Percentiles rank a stretch among this genome's conserved stretches.
Conservation (phyloP, 2,113 vertebrate genomes). For the Candoia aspera region DNA sequence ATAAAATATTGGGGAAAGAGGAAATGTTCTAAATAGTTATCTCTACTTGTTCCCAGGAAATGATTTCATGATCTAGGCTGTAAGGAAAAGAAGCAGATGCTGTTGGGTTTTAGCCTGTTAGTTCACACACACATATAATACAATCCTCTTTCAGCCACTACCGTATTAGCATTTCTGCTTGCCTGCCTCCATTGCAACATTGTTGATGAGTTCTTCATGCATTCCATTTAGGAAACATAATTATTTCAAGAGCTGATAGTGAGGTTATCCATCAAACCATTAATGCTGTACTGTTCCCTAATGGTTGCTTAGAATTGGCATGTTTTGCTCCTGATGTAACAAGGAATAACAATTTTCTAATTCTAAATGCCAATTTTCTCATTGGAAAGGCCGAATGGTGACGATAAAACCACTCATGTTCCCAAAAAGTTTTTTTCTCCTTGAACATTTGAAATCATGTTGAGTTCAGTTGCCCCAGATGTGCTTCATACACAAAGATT, state of each 20-base stretch:
- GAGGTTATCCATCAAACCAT: slow-evolving; percentile 54
- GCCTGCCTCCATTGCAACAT: not conserved
- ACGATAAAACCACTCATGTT: not conserved
- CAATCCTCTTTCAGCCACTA: not conserved
- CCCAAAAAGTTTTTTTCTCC: not conserved
- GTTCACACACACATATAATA: not conserved
- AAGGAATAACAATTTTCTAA: slow-evolving; percentile 32
- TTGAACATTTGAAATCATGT: not conserved
- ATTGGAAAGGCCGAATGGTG: not conserved
- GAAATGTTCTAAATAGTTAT: not conserved
- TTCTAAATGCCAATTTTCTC: not conserved
- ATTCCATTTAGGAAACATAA: slow-evolving; percentile 53
- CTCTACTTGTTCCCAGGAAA: not conserved
- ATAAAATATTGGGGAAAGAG: not conserved
- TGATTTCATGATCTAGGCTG: fast-evolving
- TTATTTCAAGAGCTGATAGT: slow-evolving; percentile 61
- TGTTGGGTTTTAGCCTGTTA: not conserved
- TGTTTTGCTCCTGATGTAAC: slow-evolving; percentile 5
- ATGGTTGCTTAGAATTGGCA: slow-evolving; percentile 42
- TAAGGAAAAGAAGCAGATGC: not conserved
- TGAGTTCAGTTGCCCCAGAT: not conserved
- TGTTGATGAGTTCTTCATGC: slow-evolving; percentile 41
- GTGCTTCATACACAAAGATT: not conserved
- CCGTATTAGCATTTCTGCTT: slow-evolving; percentile 4
- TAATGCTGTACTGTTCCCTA: slow-evolving; percentile 45